phyloP scores from a whole-genome alignment of 2,888 invertebrate genomes.

The Habroteleia sp. region DNA sequence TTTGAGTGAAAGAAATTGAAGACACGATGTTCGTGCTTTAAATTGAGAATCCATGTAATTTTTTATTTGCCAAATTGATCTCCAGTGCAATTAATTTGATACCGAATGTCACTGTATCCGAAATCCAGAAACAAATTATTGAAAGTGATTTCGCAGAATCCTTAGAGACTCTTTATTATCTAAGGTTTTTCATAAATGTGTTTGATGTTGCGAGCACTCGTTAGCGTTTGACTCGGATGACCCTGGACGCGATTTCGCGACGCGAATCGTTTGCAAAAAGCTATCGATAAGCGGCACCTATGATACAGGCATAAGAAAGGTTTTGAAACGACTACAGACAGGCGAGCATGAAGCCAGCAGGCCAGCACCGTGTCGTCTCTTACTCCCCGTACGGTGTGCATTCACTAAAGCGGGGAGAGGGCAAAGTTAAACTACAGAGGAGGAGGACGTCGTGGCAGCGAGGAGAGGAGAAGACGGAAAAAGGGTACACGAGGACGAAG shows the following conservation, averaged over 20 bases:
- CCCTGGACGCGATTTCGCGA: constrained; percentile 34
- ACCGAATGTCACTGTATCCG: too few species aligned
- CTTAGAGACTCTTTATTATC: too few species aligned
- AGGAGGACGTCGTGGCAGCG: constrained; percentile 48
- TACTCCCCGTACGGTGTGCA: constrained; percentile 77
- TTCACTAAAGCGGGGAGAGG: constrained; percentile 69
- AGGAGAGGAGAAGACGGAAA: constrained; percentile 29
- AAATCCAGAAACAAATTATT: too few species aligned
- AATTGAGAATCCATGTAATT: too few species aligned
- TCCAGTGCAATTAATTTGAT: too few species aligned
- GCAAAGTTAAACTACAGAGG: constrained; percentile 73
- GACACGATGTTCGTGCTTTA: too few species aligned
- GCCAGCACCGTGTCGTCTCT: constrained; percentile 73
- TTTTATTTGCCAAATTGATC: too few species aligned
- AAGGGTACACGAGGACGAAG: constrained; percentile 15
- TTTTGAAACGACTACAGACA: constrained; percentile 75
- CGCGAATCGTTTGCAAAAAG: constrained; percentile 39
- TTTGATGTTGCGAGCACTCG: too few species aligned
- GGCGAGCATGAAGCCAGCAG: constrained; percentile 73
- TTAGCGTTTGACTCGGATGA: constrained; percentile 15
- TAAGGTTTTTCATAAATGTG: too few species aligned
- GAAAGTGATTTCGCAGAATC: too few species aligned
- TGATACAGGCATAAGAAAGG: constrained; percentile 68
- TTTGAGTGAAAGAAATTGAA: too few species aligned
- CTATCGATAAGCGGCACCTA: constrained; percentile 52